A percentile compares a stretch with the other conserved stretches of the same genome.
Conservation (phyloP, 2,888 invertebrate species). For the Caenorhabditis doughertyi region DNA sequence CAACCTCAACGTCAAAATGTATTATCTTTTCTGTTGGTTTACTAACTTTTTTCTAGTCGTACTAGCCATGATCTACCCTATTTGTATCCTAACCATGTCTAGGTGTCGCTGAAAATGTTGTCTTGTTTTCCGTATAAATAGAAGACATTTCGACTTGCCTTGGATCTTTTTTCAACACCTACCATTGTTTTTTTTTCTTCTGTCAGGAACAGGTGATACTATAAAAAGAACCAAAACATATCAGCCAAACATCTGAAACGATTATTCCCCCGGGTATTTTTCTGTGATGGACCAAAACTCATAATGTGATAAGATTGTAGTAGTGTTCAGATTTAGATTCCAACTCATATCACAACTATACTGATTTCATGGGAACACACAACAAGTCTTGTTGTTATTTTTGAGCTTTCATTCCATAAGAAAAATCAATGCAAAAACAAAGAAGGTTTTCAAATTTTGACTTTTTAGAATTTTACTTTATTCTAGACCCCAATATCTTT, state of each 20-base stretch:
- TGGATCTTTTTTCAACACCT: slow-evolving; percentile 3
- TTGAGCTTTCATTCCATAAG: slow-evolving; percentile 3
- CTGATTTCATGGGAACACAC: slow-evolving; percentile 12
- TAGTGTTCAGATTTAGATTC: neutral
- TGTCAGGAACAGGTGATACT: slow-evolving; percentile 7
- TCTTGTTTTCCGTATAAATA: slow-evolving; percentile 20
- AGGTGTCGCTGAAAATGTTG: slow-evolving; percentile 13
- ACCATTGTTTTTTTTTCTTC: neutral
- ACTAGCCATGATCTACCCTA: neutral
- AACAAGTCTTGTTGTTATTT: slow-evolving; percentile 12
- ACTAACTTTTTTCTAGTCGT: slow-evolving; percentile 40
- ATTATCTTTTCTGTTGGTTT: slow-evolving; percentile 1
- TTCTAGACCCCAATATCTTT: neutral
- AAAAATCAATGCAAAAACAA: slow-evolving; percentile 13
- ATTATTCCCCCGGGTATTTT: neutral
- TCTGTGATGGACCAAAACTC: slow-evolving; percentile 1
- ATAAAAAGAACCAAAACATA: slow-evolving; percentile 1
- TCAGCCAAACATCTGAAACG: neutral
- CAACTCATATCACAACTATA: slow-evolving; percentile 9
- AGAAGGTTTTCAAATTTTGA: neutral
- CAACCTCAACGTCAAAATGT: slow-evolving; percentile 17
- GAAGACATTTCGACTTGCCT: neutral
- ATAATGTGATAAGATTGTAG: neutral
- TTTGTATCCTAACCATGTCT: slow-evolving; percentile 25
- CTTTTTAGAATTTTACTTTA: neutral